Base-by-base conservation (phyloP, 2,888 invertebrate species). In the Pegoplata infirma region DNA sequence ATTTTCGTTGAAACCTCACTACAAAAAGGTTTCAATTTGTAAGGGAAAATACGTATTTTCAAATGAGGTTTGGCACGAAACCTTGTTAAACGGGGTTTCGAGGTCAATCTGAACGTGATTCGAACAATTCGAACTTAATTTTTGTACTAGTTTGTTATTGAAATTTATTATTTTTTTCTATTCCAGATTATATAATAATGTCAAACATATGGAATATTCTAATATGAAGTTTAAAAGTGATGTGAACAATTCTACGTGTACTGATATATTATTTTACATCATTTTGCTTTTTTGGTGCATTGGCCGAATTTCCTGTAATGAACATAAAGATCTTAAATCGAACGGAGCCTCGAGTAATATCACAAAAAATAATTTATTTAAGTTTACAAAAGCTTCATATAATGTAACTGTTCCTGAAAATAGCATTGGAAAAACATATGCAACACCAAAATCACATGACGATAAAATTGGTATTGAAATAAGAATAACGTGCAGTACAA, bases 361-460 rank as follows among this genome's bases (percentile, higher is more conserved):
- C 76, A 61, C 56, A 49, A 58, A 64, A 23, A 83, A 83, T 56
- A 5, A 5, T 7, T 78, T 81, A 78, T 93, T 96, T 88, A 92
- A 91, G 82, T 98, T 98, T 90, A 92, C 94, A 14, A 91, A 92
- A 84, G 88, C 92, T 44, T 88, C 92, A 21, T 98, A 97, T 92
- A 97, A 97, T 91, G 95, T 95, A 85, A 94, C 94, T 88, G 95
- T 98, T 85, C 94, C 95, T 73, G 99, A 99, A 90, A 98, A 98
- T 91, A 96, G 96, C 84, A 92, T 96, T 76, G 96, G 96, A 77
- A 96, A 96, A 89, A 96, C 96, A n/a, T 96, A 94, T 90, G 94
- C 94, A 49, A 91, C 83, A 80, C 93, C 94, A 82, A 91, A 92
- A 76, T 92, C 93, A 40, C 93, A 92, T 81, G 94, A 94, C 83